Base-by-base conservation (phyloP, 2,113 vertebrate species). In the Triplophysa rosa region DNA sequence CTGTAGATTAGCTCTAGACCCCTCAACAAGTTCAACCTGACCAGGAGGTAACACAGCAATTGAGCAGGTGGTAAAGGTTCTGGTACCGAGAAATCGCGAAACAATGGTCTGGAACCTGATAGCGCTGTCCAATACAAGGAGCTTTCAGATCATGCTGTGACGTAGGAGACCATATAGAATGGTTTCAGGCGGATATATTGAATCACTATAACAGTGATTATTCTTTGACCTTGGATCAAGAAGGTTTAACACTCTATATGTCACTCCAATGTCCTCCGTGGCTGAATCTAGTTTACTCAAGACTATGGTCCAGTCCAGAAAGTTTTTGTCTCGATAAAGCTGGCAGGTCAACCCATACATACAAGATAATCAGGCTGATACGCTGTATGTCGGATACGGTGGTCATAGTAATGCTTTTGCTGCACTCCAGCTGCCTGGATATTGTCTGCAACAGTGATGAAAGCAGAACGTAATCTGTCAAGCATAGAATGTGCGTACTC, bases 61-160 rank as follows among this genome's bases (percentile, higher is more conserved):
- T 23, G 59, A 63, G 14, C 19, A 17, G 14, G 45, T 13, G 16
- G n/a, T 17, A 14, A 42, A 77, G 58, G 29, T 29, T 29, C 4
- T 29, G 29, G 29, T 29, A 29, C 29, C 3, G 4, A 29, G 4
- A 29, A 26, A 8, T 67, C 37, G 9, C 9, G 12, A 66, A 12
- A 67, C 19, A 67, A 56, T 21, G n/a, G 75, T 26, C 74, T 64
- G 45, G 74, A 66, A 12, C 61, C 62, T n/a, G 42, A 77, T 9
- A 77, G n/a, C 2, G 21, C 8, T 17, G 37, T 29, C 29, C 29
- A 33, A 11, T 29, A 5, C 26, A 13, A 33, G 16, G 17, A 19
- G 26, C 13, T 42, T 1, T 74, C 56, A 14, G 19, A 42, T 21
- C 19, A 10, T 26, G 17, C 24, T 12, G 5, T 42, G 21, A 7